phyloP scores from a whole-genome alignment of 2,888 invertebrate genomes.

The Ennomos fuscantarius region DNA sequence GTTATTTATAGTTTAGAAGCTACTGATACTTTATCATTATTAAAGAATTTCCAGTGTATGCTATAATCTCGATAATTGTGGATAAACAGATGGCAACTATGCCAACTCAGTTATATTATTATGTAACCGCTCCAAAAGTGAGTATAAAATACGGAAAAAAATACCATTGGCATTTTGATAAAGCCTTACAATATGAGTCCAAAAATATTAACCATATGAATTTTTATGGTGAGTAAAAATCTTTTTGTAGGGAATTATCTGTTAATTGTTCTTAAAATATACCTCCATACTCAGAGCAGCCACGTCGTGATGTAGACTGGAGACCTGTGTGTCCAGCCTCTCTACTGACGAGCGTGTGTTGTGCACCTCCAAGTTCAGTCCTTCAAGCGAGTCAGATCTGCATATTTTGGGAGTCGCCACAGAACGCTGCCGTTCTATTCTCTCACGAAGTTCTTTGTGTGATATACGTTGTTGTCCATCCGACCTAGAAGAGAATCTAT shows the following conservation, averaged over 20 bases:
- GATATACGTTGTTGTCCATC: constrained; percentile 74
- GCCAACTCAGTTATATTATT: too few species aligned
- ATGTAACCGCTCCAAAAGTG: too few species aligned
- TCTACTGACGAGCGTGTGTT: constrained; percentile 86
- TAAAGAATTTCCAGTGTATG: too few species aligned
- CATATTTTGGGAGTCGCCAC: constrained; percentile 84
- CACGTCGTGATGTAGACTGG: constrained; percentile 93
- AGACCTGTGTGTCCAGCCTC: constrained; percentile 92
- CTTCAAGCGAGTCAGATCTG: constrained; percentile 86
- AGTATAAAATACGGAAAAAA: too few species aligned
- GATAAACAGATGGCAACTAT: too few species aligned
- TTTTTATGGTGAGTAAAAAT: neutral
- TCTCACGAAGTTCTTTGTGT: constrained; percentile 84
- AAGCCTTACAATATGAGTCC: too few species aligned
- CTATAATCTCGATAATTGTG: too few species aligned
- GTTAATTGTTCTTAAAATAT: constrained; percentile 40
- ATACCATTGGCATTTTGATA: too few species aligned
- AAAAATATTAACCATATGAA: neutral
- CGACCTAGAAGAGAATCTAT: constrained; percentile 48
- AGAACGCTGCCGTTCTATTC: constrained; percentile 88
- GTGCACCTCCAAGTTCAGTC: constrained; percentile 85
- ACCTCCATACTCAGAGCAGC: constrained; percentile 94
- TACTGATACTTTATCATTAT: too few species aligned
- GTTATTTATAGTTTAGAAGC: too few species aligned
- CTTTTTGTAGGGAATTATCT: neutral